These are phyloP conservation scores for Heliconius charithonia DNA, from an alignment of 2,888 invertebrate species.

Conservation along the genomic window DNA sequence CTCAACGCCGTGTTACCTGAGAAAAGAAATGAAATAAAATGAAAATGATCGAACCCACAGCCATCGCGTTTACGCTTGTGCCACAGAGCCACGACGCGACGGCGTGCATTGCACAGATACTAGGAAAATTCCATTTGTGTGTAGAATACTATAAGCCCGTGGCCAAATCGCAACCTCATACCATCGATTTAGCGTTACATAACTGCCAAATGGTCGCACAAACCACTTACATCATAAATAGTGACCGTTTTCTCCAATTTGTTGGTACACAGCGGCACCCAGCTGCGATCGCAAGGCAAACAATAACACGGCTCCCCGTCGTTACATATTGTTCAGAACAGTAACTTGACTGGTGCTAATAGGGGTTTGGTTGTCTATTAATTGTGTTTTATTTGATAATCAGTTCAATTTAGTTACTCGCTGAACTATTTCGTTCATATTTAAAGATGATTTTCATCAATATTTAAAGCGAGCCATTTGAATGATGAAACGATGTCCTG, in stretches of 20 bases:
- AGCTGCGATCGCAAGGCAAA: conserved; percentile 72
- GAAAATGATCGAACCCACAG: too few relatives aligned
- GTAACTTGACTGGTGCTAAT: conserved; percentile 73
- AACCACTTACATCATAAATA: conserved; percentile 38
- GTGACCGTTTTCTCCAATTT: conserved; percentile 70
- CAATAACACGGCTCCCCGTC: conserved; percentile 70
- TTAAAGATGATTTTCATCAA: not conserved
- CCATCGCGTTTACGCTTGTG: too few relatives aligned
- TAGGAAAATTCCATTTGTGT: not conserved
- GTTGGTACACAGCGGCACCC: conserved; percentile 60
- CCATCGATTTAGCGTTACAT: not conserved
- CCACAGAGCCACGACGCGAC: too few relatives aligned
- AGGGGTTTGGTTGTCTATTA: conserved; percentile 59
- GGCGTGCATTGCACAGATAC: too few relatives aligned
- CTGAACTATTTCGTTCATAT: not conserved
- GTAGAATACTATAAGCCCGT: not conserved
- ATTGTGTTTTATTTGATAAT: conserved; percentile 51
- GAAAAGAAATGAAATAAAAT: too few relatives aligned
- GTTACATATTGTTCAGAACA: conserved; percentile 71
- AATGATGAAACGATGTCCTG: not conserved
- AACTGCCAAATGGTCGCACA: not conserved
- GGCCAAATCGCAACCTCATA: not conserved
- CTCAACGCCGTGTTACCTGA: too few relatives aligned
- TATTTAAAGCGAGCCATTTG: not conserved
- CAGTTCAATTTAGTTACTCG: not conserved